Percentiles rank a stretch among this genome's conserved stretches.
These are phyloP conservation scores for Myoxocephalus aenaeus DNA, from an alignment of 2,797 vertebrate species.

Conservation along the genomic window DNA sequence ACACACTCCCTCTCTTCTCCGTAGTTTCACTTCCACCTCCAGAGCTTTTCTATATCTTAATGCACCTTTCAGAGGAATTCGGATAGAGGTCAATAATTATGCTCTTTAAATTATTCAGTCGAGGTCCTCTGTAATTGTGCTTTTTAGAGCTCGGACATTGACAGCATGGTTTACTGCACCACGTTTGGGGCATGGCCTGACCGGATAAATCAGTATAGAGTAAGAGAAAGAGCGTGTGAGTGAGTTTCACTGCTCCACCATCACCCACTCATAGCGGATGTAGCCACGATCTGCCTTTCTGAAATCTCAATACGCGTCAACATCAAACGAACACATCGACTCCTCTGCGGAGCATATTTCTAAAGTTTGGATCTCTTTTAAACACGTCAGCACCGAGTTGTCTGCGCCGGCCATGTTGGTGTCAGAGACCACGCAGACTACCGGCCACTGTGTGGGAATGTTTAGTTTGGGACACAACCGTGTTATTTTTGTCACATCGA, in stretches of 20 bases:
- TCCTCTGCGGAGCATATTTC: constrained; percentile 17
- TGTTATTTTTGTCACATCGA: constrained; percentile 94
- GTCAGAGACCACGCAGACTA: constrained; percentile 85
- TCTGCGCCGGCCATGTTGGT: constrained; percentile 87
- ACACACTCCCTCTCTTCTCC: constrained; percentile 67
- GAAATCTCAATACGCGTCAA: constrained; percentile 16
- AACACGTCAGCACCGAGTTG: constrained; percentile 60
- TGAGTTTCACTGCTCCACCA: constrained; percentile 43
- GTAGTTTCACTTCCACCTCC: constrained; percentile 78
- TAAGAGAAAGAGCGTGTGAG: constrained; percentile 32
- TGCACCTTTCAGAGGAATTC: constrained; percentile 88
- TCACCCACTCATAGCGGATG: constrained; percentile 2
- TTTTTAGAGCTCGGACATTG: constrained; percentile 87
- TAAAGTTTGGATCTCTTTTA: constrained; percentile 48
- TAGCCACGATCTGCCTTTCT: constrained; percentile 20
- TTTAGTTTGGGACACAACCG: constrained; percentile 96
- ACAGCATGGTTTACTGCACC: constrained; percentile 82
- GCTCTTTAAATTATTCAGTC: constrained; percentile 89
- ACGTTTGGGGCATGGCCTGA: constrained; percentile 69
- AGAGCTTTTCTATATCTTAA: constrained; percentile 86
- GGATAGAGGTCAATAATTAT: constrained; percentile 89
- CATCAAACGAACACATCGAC: constrained; percentile 32
- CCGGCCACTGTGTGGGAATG: constrained; percentile 94
- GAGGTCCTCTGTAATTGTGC: constrained; percentile 86
- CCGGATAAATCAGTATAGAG: constrained; percentile 69